Percentiles rank a stretch among this genome's conserved stretches.
phyloP scores from a whole-genome alignment of 2,797 vertebrate species.

The Danio aesculapii region DNA sequence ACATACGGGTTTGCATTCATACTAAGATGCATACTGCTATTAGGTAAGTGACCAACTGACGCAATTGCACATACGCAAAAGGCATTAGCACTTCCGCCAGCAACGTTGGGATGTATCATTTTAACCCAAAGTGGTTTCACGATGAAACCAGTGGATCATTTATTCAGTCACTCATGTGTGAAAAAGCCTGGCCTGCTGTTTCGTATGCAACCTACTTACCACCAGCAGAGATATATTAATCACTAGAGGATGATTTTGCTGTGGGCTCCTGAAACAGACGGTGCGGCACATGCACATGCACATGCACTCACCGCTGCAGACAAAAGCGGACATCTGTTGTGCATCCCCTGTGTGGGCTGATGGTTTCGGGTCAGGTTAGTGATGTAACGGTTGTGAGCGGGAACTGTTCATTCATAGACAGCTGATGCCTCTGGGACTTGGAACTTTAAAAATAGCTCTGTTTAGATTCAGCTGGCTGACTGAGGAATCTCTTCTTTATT shows the following conservation, averaged over 20 bases:
- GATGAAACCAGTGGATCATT: neutral
- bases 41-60: slow-evolving; percentile 35
- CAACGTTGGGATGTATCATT: neutral
- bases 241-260: slow-evolving; percentile 3
- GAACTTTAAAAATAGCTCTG: slow-evolving; percentile 56
- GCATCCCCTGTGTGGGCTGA: slow-evolving; percentile 47
- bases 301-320: neutral
- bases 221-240: slow-evolving; percentile 28
- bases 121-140: slow-evolving; percentile 17
- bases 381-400: slow-evolving; percentile 38
- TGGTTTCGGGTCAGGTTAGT: slow-evolving; percentile 54
- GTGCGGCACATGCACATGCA: neutral
- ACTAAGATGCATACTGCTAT: slow-evolving; percentile 29
- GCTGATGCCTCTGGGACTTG: slow-evolving; percentile 47
- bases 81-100: neutral
- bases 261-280: neutral
- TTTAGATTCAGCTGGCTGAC: slow-evolving; percentile 60
- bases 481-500: slow-evolving; percentile 57
- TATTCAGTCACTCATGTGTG: slow-evolving; percentile 1
- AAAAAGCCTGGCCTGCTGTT: slow-evolving; percentile 4
- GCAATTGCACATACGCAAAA: neutral
- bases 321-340: slow-evolving; percentile 32
- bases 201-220: slow-evolving; percentile 1
- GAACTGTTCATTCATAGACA: slow-evolving; percentile 39
- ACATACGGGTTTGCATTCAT: slow-evolving; percentile 55